Conservation (phyloP, 2,797 vertebrate species). For the Cuniculus paca region DNA sequence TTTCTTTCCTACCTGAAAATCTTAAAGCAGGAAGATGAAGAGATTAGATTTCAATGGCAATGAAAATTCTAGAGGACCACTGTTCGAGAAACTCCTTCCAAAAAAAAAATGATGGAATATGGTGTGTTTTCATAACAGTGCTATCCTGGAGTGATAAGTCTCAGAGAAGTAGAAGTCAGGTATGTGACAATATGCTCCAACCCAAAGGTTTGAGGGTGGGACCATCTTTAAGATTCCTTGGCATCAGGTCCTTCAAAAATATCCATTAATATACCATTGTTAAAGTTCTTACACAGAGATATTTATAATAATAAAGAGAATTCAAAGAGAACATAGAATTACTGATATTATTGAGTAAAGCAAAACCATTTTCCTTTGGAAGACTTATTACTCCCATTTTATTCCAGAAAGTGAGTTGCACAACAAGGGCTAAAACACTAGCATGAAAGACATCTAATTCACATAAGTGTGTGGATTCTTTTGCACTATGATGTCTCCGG, state of each 20-base stretch:
- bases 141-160: background rate
- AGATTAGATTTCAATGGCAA: background rate
- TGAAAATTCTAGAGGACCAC: background rate
- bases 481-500: background rate
- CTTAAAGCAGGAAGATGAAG: background rate
- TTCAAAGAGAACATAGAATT: background rate
- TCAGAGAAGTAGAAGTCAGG: background rate
- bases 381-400: background rate
- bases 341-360: background rate
- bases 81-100: background rate
- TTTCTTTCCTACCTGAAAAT: background rate
- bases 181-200: background rate
- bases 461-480: background rate
- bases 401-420: background rate
- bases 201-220: background rate
- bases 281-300: background rate
- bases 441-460: background rate
- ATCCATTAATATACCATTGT: background rate
- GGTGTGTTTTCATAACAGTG: background rate
- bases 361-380: background rate
- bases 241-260: background rate
- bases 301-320: background rate
- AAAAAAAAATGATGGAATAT: background rate
- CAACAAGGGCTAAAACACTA: background rate
- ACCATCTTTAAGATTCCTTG: background rate